Conservation (phyloP, 2,113 vertebrate genomes). For the Junco hyemalis region DNA sequence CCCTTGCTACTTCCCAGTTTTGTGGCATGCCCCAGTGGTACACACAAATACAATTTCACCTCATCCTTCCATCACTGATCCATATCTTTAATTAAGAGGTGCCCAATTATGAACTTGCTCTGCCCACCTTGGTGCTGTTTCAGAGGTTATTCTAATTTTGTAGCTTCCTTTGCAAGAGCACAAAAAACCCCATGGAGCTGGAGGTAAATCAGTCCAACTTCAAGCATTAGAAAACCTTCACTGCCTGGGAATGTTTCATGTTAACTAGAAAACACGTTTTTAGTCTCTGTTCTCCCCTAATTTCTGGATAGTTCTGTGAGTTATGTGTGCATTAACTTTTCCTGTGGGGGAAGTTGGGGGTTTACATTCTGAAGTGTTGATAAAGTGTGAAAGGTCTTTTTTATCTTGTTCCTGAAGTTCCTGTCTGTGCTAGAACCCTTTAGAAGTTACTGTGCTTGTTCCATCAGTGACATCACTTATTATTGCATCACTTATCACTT, state of each 20-base stretch:
- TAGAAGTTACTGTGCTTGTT: neutral
- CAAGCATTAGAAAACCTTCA: neutral
- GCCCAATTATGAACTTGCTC: neutral
- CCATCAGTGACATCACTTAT: neutral
- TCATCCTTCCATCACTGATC: neutral
- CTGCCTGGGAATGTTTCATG: neutral
- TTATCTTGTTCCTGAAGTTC: neutral
- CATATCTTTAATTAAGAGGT: neutral
- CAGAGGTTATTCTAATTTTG: neutral
- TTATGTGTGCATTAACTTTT: neutral
- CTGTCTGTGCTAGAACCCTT: neutral
- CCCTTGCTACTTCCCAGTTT: neutral
- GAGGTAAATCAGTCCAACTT: neutral
- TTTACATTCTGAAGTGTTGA: neutral
- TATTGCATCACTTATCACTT: neutral
- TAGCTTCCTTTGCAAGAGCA: neutral
- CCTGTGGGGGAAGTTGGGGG: neutral
- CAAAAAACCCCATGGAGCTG: neutral
- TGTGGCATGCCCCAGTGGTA: neutral
- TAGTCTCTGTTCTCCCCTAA: neutral
- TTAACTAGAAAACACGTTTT: neutral
- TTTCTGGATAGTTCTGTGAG: neutral
- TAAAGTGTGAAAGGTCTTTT: neutral
- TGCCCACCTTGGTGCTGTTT: neutral
- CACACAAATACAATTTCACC: neutral